Base-by-base conservation (phyloP, 2,113 vertebrate genomes). In the Aplodontia rufa region DNA sequence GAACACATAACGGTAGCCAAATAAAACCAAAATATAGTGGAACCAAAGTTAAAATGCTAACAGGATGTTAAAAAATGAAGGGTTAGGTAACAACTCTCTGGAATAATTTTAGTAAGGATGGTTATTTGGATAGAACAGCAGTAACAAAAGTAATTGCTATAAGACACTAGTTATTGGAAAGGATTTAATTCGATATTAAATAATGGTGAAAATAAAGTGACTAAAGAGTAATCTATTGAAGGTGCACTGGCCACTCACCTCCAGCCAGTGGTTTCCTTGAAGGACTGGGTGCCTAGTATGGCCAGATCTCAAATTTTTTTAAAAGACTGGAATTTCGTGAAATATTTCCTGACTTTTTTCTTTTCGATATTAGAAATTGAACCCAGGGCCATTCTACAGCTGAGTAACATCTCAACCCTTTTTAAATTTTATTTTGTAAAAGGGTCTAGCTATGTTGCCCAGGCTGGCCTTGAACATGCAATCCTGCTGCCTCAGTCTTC, bases 151-250 rank as follows among this genome's bases (percentile, higher is more conserved):
- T 49, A 26, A 1, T 30, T 66, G 22, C 32, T n/a, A 7, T 4
- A 45, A 35, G 24, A 64, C 22, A 58, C 11, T n/a, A 58, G 68
- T 35, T 66, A 47, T 11, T 8, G 4, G 4, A 60, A 68, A 28
- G 17, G 51, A 49, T 45, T 5, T 17, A 35, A 49, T 45, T 47
- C 40, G 22, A 19, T 22, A 47, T 35, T 6, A 7, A 26, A 55
- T 7, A 72, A 24, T 47, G 19, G 28, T 20, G 64, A 53, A 22
- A 35, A 51, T 3, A n/a, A 82, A 6, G 26, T 53, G 6, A 83
- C 1, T 45, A 13, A 20, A 76, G 45, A 69, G 17, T 6, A 20
- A 3, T 0, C 0, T 1, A 13, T 16, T 53, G 16, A 37, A 32
- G 28, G 6, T 10, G 3, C 35, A 20, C 28, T 49, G 20, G 20